phyloP scores from a whole-genome alignment of 2,113 vertebrate genomes.

The Puma concolor region DNA sequence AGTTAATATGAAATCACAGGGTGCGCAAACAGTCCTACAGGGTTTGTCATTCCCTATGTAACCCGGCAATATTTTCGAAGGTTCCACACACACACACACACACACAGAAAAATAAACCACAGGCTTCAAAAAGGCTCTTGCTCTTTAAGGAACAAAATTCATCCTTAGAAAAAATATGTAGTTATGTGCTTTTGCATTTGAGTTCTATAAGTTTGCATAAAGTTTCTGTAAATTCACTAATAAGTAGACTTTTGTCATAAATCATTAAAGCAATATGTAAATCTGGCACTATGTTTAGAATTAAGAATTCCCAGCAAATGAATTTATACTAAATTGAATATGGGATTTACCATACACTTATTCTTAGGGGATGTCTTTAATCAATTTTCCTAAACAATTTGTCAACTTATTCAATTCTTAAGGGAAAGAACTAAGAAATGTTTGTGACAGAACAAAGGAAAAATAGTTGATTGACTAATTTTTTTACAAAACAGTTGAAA shows the following conservation, averaged over 20 bases:
- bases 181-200: background rate
- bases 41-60: background rate
- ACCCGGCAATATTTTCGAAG: background rate
- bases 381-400: background rate
- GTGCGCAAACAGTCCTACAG: background rate
- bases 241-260: background rate
- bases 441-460: background rate
- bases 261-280: background rate
- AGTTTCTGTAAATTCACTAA: background rate
- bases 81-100: background rate
- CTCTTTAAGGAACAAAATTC: background rate
- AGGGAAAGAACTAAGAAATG: background rate
- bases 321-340: background rate
- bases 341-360: background rate
- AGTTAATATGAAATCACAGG: background rate
- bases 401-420: background rate
- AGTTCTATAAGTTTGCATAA: background rate
- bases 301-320: background rate
- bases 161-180: background rate
- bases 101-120: too few species aligned
- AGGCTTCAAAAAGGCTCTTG: background rate
- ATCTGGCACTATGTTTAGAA: background rate
- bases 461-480: background rate
- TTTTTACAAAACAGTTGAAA: background rate
- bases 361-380: background rate